A percentile compares a stretch with the other conserved stretches of the same genome.
Conservation (phyloP, 2,888 invertebrate species). For the Tetragonula carbonaria region DNA sequence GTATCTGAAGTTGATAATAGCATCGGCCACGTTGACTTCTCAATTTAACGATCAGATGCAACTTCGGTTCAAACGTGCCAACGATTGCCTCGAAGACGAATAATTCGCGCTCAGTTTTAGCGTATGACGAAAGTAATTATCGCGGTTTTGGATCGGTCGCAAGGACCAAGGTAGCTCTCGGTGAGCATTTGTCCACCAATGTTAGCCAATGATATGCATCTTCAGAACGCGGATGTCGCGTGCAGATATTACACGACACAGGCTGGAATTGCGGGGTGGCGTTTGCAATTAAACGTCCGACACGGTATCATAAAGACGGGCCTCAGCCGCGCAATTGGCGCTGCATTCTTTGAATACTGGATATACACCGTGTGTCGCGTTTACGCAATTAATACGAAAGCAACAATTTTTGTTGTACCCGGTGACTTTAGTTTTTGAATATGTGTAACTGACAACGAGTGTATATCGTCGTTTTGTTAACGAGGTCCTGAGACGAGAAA, state of each 20-base stretch:
- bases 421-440: not conserved
- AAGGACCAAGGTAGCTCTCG: not conserved
- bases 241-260: conserved; percentile 57
- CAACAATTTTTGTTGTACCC: conserved; percentile 4
- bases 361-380: conserved; percentile 36
- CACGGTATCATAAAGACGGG: conserved; percentile 63
- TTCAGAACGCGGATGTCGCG: conserved; percentile 54
- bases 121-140: no score
- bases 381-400: conserved; percentile 46
- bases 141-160: not conserved
- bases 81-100: not conserved
- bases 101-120: no score
- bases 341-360: conserved; percentile 49
- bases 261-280: conserved; percentile 23
- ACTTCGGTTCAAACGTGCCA: no score
- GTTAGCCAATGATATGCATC: conserved; percentile 32
- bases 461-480: not conserved
- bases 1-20: not conserved
- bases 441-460: not conserved
- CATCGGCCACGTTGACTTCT: not conserved
- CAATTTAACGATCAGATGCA: not conserved
- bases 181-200: not conserved
- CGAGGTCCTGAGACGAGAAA: not conserved
- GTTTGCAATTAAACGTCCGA: conserved; percentile 71
- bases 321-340: conserved; percentile 22